phyloP scores from a whole-genome alignment of 2,797 vertebrate genomes.

The Urosaurus nigricauda region DNA sequence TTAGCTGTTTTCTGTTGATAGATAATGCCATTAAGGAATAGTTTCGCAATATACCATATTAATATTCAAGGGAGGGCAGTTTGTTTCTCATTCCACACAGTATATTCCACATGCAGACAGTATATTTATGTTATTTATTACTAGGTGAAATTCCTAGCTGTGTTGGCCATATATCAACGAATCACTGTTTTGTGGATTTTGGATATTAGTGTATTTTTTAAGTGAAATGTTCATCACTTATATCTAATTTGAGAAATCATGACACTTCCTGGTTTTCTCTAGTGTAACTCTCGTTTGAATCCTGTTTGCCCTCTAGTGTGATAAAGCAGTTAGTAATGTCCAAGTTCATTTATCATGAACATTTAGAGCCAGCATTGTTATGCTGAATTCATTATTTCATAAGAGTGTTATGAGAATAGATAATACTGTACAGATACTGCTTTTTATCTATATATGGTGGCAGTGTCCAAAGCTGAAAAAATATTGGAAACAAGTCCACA shows the following conservation, averaged over 20 bases:
- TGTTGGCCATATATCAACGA: too few species aligned
- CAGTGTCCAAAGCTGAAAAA: too few species aligned
- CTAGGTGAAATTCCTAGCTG: neutral
- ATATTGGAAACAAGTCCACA: too few species aligned
- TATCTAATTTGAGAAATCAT: neutral
- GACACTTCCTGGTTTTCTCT: too few species aligned
- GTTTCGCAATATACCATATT: neutral
- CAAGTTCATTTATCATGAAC: neutral
- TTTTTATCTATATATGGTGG: too few species aligned
- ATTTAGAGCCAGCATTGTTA: neutral
- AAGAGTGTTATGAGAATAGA: neutral
- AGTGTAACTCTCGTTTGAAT: too few species aligned
- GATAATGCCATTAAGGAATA: neutral
- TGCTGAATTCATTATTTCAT: accelerated
- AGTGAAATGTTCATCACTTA: neutral
- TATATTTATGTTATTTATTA: neutral
- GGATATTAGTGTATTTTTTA: too few species aligned
- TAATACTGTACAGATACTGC: too few species aligned
- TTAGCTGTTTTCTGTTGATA: neutral
- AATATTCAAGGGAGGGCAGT: neutral
- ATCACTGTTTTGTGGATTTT: too few species aligned
- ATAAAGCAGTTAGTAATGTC: too few species aligned
- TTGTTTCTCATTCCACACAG: neutral
- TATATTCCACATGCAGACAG: neutral
- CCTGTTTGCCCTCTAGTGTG: too few species aligned